Evolutionary conservation across 2,888 invertebrate genomes (phyloP), one percentile per base, ranked within the genome.

Genomic region (Hirtodrosophila alboralis): DNA sequence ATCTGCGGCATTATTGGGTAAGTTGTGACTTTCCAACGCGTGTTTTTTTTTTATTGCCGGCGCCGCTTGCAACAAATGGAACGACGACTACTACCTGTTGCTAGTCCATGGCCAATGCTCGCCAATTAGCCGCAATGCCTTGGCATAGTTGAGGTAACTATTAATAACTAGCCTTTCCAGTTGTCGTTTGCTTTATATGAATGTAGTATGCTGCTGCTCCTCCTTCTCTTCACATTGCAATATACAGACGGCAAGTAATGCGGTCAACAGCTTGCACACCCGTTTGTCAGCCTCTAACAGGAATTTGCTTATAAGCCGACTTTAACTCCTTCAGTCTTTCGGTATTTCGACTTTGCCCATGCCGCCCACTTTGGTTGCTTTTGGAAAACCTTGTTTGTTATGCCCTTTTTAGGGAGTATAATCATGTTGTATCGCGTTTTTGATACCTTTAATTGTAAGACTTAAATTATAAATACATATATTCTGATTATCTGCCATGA

Each of bases 111-210:
- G 72, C 61, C 72, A 56, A 47, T 41, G 62, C 30, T 43, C 36
- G 58, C 58, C 72, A 73, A 73, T 73, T 75, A 75, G 75, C 45
- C 66, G 65, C 56, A 60, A 53, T 62, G 76, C 76, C 76, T 72
- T 75, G 76, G 73, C 67, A 57, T 60, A 75, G 73, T 75, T 62
- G 76, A 66, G 72, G 67, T 75, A 70, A 75, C 73, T 57, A 66
- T 72, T 75, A 63, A 66, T 66, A 75, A 66, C 68, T 40, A 62
- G 74, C 59, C 60, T 56, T 56, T 72, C 74, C 76, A 74, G 76
- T 73, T 72, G 59, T 63, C 40, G 40, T 48, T 57, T 30, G 45
- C 43, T 57, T 47, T 23, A 23, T 23, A 23, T 21, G 18, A 4
- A 21, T n/a, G n/a, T n/a, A 48, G 44, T 58, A 43, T 57, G 33